Evolutionary conservation across 2,797 vertebrate species (phyloP), one percentile per base, ranked within the genome.

Genomic region (Premnoplex brunnescens): DNA sequence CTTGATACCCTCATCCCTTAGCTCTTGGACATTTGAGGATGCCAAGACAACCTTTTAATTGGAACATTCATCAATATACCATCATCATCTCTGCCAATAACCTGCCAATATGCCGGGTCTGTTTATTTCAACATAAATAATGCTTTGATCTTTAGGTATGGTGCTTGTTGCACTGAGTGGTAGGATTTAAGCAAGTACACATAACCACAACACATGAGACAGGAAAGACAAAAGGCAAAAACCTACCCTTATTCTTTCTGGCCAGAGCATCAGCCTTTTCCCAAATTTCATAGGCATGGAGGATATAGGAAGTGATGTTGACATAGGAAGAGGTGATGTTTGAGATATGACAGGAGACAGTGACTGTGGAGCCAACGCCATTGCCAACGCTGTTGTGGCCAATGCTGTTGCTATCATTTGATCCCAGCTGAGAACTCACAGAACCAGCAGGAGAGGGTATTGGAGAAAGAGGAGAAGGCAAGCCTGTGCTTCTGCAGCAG

Each of bases 281-380:
- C 99, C 99, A 99, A 44, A 98, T 95, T 59, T 99, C 98, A 44
- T 98, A 98, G 6, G 99, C 99, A 4, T 97, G 98, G 79, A 99
- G 97, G 94, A 99, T 97, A 32, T 99, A 98, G 16, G 98, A 98
- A 2, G 99, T 99, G 97, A 99, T 99, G 97, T 97, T 99, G 97
- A 99, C 96, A 2, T 99, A 99, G 83, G 98, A 98, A 37, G 98
- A 98, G 2, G 98, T 98, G 97, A 99, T 96, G 93, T 98, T 98
- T 75, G 98, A 98, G 83, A 99, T 98, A 64, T 97, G 96, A 87
- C 96, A 98, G 2, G 99, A 98, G 93, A 99, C 97, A 14, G 92
- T 97, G 91, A 98, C 91, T 1, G 98, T 96, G 95, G 97, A 86
- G 8, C 92, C 79, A 62, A 88, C 6, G 15, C 93, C 89, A 0